These are phyloP conservation scores for Pterois miles DNA, from an alignment of 2,797 vertebrate genomes.

Conservation along the genomic window DNA sequence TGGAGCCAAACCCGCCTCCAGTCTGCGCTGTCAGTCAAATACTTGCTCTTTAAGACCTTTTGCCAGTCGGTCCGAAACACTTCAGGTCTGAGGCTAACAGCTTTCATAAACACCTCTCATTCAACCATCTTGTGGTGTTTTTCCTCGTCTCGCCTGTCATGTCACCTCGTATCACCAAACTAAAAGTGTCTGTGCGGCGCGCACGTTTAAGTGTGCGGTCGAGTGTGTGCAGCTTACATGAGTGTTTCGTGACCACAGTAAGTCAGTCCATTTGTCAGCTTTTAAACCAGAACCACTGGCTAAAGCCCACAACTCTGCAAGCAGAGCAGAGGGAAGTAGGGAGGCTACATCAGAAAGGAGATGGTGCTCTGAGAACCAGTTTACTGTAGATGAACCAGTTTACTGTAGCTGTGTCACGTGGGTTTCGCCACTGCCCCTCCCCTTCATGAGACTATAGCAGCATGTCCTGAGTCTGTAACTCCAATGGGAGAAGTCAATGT, in stretches of 20 bases:
- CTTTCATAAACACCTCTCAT: slow-evolving; percentile 69
- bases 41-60: slow-evolving; percentile 45
- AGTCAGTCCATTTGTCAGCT: slow-evolving; percentile 71
- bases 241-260: slow-evolving; percentile 67
- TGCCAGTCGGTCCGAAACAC: slow-evolving; percentile 35
- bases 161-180: slow-evolving; percentile 58
- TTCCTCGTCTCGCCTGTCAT: slow-evolving; percentile 42
- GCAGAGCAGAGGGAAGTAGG: slow-evolving; percentile 22
- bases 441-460: no score
- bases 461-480: no score
- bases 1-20: slow-evolving; percentile 49
- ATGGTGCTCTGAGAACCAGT: no score
- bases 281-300: slow-evolving; percentile 64
- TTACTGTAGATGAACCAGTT: no score
- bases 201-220: slow-evolving; percentile 33
- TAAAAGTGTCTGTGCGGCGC: slow-evolving; percentile 11
- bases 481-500: no score
- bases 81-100: slow-evolving; percentile 54
- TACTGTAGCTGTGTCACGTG: no score
- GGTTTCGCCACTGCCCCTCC: no score
- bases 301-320: slow-evolving; percentile 48
- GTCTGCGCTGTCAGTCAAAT: slow-evolving; percentile 54
- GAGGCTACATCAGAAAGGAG: neutral
- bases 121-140: slow-evolving; percentile 51
- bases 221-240: neutral